Evolutionary conservation across 2,797 vertebrate species (phyloP).

Genomic region (Rhodeus uyekii): DNA sequence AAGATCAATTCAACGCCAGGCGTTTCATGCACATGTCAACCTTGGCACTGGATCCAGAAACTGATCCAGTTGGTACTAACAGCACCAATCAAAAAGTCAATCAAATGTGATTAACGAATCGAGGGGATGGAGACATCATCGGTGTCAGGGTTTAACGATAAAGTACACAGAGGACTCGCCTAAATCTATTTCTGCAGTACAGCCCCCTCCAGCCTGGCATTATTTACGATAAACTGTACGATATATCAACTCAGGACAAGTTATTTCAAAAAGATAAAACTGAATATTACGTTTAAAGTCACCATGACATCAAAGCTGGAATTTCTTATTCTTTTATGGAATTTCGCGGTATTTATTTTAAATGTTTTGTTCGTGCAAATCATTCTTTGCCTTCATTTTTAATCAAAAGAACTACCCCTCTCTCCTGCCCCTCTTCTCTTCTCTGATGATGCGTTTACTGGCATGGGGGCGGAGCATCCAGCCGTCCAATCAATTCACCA

Average conservation of each 20-base stretch:
- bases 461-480: no score
- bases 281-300: neutral
- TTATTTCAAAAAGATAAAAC: no score
- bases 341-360: neutral
- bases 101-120: slow-evolving; percentile 47
- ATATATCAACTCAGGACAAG: neutral
- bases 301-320: neutral
- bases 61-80: slow-evolving; percentile 43
- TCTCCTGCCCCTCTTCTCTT: no score
- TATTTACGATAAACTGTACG: neutral
- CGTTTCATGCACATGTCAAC: slow-evolving; percentile 5
- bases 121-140: slow-evolving; percentile 55
- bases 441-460: neutral
- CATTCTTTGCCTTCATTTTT: neutral
- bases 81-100: slow-evolving; percentile 38
- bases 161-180: slow-evolving; percentile 2
- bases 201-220: neutral
- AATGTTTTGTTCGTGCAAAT: no score
- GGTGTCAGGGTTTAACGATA: slow-evolving; percentile 48
- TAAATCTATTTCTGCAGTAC: neutral
- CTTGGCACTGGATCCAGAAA: slow-evolving; percentile 55
- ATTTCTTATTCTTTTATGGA: neutral
- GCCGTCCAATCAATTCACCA: no score
- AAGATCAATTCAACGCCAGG: slow-evolving; percentile 39
- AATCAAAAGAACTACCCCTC: neutral